Conservation (phyloP, 2,113 vertebrate species). For the Epinephelus cyanopodus region DNA sequence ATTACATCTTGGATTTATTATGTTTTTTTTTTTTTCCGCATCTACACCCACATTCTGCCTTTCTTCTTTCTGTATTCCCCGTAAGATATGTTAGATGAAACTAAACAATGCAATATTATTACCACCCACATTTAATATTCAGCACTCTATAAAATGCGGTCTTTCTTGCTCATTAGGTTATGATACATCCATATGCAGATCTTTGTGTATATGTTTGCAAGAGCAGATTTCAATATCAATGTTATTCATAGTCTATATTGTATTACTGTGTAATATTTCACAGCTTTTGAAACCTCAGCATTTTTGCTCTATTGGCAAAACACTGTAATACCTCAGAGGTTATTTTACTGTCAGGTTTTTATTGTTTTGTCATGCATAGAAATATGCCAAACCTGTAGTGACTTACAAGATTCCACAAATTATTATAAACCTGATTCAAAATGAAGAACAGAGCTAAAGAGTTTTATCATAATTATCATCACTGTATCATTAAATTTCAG, state of each 20-base stretch:
- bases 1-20: slow-evolving; percentile 60
- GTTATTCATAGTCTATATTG: slow-evolving; percentile 60
- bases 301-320: slow-evolving; percentile 45
- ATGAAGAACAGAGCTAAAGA: not conserved
- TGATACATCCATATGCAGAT: slow-evolving; percentile 38
- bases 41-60: slow-evolving; percentile 20
- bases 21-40: not conserved
- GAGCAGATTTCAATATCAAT: slow-evolving; percentile 61
- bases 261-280: slow-evolving; percentile 42
- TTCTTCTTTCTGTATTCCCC: slow-evolving; percentile 31
- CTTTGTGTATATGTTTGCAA: slow-evolving; percentile 11
- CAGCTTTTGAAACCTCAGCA: slow-evolving; percentile 60
- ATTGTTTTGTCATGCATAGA: slow-evolving; percentile 11
- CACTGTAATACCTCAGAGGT: slow-evolving; percentile 10
- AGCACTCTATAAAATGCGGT: slow-evolving; percentile 54
- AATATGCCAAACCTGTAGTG: slow-evolving; percentile 1
- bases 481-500: not conserved
- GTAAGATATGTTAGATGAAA: slow-evolving; percentile 42
- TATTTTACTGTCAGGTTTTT: slow-evolving; percentile 16
- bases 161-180: slow-evolving; percentile 47
- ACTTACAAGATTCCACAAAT: slow-evolving; percentile 8
- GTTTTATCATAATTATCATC: too few relatives aligned
- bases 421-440: not conserved
- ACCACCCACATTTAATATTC: slow-evolving; percentile 66
- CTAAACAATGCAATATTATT: slow-evolving; percentile 56